Conservation (phyloP, 2,113 vertebrate species). For the Nycticryphes semicollaris region DNA sequence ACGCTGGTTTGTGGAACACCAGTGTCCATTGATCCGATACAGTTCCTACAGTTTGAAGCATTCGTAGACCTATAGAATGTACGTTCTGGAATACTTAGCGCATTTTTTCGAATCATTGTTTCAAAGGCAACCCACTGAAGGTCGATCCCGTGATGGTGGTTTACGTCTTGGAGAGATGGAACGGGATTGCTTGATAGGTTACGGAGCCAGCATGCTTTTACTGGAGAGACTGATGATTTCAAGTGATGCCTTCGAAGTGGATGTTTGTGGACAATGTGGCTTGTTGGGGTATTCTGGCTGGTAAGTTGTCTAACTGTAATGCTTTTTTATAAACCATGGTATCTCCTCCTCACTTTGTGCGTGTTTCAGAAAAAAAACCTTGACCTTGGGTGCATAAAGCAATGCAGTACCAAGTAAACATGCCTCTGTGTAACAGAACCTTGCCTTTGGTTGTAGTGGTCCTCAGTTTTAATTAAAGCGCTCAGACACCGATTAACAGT, state of each 20-base stretch:
- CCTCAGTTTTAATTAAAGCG: not conserved
- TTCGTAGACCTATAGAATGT: not conserved
- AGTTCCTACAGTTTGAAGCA: not conserved
- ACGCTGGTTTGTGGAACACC: not conserved
- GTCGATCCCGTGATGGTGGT: conserved; percentile 94
- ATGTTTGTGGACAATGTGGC: conserved; percentile 96
- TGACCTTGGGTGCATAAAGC: not conserved
- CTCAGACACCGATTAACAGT: not conserved
- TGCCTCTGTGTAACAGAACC: not conserved
- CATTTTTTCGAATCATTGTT: not conserved
- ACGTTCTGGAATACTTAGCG: not conserved
- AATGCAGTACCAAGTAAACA: not conserved
- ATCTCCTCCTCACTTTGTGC: not conserved
- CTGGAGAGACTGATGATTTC: conserved; percentile 98
- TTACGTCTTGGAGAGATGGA: conserved; percentile 99
- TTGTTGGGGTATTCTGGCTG: conserved; percentile 96
- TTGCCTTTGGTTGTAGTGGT: not conserved
- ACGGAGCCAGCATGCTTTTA: conserved; percentile 96
- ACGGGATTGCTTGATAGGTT: conserved; percentile 96
- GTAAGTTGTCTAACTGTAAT: conserved; percentile 72
- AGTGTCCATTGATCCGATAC: not conserved
- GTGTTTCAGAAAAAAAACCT: not conserved
- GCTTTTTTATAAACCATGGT: not conserved
- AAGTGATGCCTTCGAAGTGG: conserved; percentile 97
- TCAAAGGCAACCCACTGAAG: conserved; percentile 94